These are phyloP conservation scores for Gymnosoma rotundatum DNA, from an alignment of 2,888 invertebrate species.

Conservation along the genomic window DNA sequence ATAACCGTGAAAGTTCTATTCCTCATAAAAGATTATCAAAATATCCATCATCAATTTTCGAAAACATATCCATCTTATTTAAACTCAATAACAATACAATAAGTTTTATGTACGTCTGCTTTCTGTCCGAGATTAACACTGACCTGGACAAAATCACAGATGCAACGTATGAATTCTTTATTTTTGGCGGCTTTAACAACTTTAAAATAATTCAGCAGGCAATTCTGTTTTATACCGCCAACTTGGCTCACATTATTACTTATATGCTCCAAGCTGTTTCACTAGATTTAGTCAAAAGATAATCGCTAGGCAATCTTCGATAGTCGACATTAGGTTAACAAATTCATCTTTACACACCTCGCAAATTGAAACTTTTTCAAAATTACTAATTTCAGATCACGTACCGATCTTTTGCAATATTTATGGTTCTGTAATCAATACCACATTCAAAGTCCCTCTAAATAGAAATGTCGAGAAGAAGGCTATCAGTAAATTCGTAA, in stretches of 20 bases:
- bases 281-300: background rate
- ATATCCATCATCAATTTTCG: background rate
- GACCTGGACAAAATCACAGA: background rate
- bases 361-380: background rate
- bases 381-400: background rate
- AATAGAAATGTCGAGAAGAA: background rate
- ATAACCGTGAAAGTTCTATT: conserved; percentile 3
- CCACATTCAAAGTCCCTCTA: background rate
- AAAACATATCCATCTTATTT: background rate
- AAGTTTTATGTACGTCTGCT: background rate
- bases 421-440: background rate
- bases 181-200: background rate
- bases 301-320: background rate
- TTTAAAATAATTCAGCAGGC: background rate
- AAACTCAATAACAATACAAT: background rate
- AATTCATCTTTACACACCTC: background rate
- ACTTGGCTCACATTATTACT: background rate
- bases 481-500: background rate
- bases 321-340: too few relatives aligned
- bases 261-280: background rate
- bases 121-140: background rate
- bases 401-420: background rate
- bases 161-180: background rate
- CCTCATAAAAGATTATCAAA: background rate
- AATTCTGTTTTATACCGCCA: background rate